Base-by-base conservation (phyloP, 2,888 invertebrate species). In the Microctonus hyperodae region DNA sequence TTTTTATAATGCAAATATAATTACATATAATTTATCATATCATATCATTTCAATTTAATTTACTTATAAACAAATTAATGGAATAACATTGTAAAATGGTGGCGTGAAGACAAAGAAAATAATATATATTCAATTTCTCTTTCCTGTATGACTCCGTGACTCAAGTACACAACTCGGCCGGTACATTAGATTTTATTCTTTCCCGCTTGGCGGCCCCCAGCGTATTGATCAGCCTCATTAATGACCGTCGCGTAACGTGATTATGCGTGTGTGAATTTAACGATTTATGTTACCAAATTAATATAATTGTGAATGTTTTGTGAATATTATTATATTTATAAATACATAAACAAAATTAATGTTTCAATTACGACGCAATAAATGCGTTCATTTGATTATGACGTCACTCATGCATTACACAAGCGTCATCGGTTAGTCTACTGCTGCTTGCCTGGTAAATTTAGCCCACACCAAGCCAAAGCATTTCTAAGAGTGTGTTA, bases 341-440 rank as follows among this genome's bases (percentile, higher is more conserved):
- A 28, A 23, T 22, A 37, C n/a, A 55, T 53, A 6, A 23, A 16
- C n/a, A 20, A 20, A 20, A 16, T 40, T 40, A 55, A 56, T 44
- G 56, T 64, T 56, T n/a, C 10, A 33, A 31, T 53, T 64, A 40
- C 64, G 67, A 58, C 63, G 63, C 63, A 67, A 53, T 67, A 67
- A 44, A 33, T 61, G 64, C 64, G 50, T 56, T 65, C 65, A 66
- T 57, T 70, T 58, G 63, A 40, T 66, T 74, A 75, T 80, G 80
- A 80, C 80, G 80, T 80, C 80, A 80, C 73, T 77, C 73, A 73
- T 69, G 74, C 78, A 77, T 80, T 80, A 76, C 76, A 80, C 79
- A 78, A 80, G 80, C 80, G 80, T 80, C 79, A 79, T 76, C 75
- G 77, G 74, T 74, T 73, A 78, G 76, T 76, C 75, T 78, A 44